Evolutionary conservation across 1,140 invertebrate species (phyloP), one percentile per base, ranked within the genome.

Genomic region (Frieseomelitta varia): DNA sequence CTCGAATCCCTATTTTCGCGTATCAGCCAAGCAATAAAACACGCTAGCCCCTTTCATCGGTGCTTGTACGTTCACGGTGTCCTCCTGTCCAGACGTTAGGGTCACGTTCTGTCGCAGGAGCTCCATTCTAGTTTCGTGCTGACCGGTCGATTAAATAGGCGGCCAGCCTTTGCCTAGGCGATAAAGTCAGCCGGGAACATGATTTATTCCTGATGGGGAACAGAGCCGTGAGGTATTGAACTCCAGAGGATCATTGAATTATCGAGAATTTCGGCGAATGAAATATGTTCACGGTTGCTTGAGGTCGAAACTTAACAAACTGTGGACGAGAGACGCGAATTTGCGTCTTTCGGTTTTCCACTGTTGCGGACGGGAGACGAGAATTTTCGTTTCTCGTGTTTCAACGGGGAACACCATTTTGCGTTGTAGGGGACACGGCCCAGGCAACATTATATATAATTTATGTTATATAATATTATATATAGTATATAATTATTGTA

Each of bases 1-100:
- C 53, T 55, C 10, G 53, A 47, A 55, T 58, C 56, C 74, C 83
- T 67, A 87, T 87, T 85, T 86, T 89, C 84, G 82, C 80, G 67
- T 79, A 74, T 85, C 78, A 76, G 85, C 84, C 82, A 61, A 83
- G 88, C 90, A 90, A 92, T 91, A 92, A 92, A 92, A 91, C 84
- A 91, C 90, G 79, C 79, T 84, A 63, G 30, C 53, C 69, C 39
- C 76, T 79, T 88, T 73, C 77, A 85, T 72, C 61, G 39, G 69
- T 53, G 73, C 67, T 82, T 77, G 84, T 86, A 77, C 81, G 81
- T 72, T 77, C 79, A 79, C 68, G 74, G 58, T 47, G 73, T 61
- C 69, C 75, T 79, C 80, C 79, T 67, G n/a, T 75, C 75, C 79
- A 34, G 84, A 68, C 58, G 79, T 39, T 47, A 53, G 21, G 47